Evolutionary conservation across 2,888 invertebrate species (phyloP), one percentile per base, ranked within the genome.

Genomic region (Balanococcus diminutus): DNA sequence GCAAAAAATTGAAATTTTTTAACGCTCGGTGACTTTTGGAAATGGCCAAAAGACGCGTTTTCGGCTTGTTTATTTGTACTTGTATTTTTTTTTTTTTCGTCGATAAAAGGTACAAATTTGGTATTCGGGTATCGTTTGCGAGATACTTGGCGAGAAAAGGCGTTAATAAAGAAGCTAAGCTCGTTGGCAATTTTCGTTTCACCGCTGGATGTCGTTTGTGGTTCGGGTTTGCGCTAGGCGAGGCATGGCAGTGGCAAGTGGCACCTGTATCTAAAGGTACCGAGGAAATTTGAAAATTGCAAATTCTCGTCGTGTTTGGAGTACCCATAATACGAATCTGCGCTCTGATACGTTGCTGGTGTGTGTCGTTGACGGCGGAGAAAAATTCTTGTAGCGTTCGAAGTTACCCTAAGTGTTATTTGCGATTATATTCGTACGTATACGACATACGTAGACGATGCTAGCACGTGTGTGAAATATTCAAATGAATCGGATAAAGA

Each of bases 211-310:
- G 19, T 51, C 19, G 19, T n/a, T 51, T 19, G 51, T 19, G 19
- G 19, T 51, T 51, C 51, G 51, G 8, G 1, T 8, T n/a, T n/a
- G n/a, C n/a, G n/a, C n/a, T n/a, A n/a, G n/a, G n/a, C n/a, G 5
- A 19, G 51, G 51, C 14, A 42, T 51, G 51, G 3, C 46, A n/a
- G 51, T 51, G 51, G n/a, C 8, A 8, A 9, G n/a, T n/a, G n/a
- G n/a, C n/a, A n/a, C n/a, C n/a, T n/a, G n/a, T n/a, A n/a, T n/a
- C n/a, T n/a, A n/a, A n/a, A n/a, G n/a, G n/a, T n/a, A n/a, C n/a
- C 9, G 61, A 67, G 61, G 61, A 67, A 67, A 67, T 67, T 67
- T 67, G 61, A 67, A 67, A 25, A 67, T 67, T 67, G 9, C 28
- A 11, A 67, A 67, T 67, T 67, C 61, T 25, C 61, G 61, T 67